Conservation (phyloP, 2,888 invertebrate genomes). For the Drosophila suboccidentalis region DNA sequence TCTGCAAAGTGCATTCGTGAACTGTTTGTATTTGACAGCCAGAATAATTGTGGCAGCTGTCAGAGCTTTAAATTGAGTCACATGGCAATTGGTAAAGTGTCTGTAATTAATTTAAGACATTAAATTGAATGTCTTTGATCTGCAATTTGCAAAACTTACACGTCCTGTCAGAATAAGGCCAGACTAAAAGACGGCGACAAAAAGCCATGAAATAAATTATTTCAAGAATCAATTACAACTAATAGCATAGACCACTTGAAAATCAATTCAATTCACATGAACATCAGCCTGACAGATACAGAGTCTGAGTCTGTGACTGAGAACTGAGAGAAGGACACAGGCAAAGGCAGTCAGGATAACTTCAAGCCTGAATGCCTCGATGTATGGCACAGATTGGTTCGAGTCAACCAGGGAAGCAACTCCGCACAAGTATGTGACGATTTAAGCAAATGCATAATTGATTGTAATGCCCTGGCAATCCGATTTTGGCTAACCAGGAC, state of each 20-base stretch:
- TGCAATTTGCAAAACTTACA: conserved; percentile 58
- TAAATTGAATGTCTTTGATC: conserved; percentile 43
- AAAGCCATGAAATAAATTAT: conserved; percentile 75
- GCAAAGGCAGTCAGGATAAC: conserved; percentile 40
- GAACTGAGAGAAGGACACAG: conserved; percentile 11
- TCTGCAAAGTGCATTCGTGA: conserved; percentile 47
- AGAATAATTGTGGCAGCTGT: conserved; percentile 33
- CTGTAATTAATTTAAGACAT: conserved; percentile 62
- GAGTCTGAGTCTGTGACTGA: conserved; percentile 28
- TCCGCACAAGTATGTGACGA: conserved; percentile 66
- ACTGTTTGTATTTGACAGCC: conserved; percentile 46
- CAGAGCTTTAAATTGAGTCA: conserved; percentile 48
- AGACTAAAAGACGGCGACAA: conserved; percentile 59
- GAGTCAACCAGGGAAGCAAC: conserved; percentile 36
- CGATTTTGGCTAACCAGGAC: conserved; percentile 59
- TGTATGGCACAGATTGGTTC: conserved; percentile 42
- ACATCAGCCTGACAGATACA: conserved; percentile 60
- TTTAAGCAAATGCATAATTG: conserved; percentile 75
- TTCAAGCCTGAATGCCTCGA: conserved; percentile 55
- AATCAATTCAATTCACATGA: conserved; percentile 76
- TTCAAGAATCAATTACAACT: conserved; percentile 77
- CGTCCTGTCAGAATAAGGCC: conserved; percentile 36
- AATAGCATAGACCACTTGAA: conserved; percentile 76
- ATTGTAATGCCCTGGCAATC: conserved; percentile 63
- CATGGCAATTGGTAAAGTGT: conserved; percentile 38